phyloP scores from a whole-genome alignment of 1,140 invertebrate genomes.

The Drosophila melanica region DNA sequence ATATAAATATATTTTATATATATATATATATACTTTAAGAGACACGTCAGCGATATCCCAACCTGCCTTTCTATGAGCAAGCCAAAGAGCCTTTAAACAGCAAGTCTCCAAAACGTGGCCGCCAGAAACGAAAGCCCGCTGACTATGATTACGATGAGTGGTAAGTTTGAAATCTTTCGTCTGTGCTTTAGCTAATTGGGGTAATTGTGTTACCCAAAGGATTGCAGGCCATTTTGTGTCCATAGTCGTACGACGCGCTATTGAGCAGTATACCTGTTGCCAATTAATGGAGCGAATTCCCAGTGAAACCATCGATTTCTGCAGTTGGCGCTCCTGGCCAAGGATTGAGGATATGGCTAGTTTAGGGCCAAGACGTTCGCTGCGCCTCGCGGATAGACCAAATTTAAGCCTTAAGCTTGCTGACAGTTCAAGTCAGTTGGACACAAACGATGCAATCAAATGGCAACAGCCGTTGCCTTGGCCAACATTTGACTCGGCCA shows the following conservation, averaged over 20 bases:
- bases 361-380: conserved; percentile 20
- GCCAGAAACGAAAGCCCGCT: neutral
- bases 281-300: conserved; percentile 34
- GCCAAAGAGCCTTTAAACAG: conserved; percentile 9
- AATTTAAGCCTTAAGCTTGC: conserved; percentile 47
- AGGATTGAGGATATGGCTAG: neutral
- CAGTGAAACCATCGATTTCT: conserved; percentile 2
- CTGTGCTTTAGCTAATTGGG: conserved; percentile 14
- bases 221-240: conserved; percentile 42
- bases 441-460: conserved; percentile 58
- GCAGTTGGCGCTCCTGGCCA: conserved; percentile 39
- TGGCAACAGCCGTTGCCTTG: conserved; percentile 44
- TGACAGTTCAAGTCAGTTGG: conserved; percentile 19
- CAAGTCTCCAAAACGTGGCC: conserved; percentile 1
- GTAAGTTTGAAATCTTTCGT: neutral
- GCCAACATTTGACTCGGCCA: conserved; percentile 47
- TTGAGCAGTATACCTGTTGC: conserved; percentile 25
- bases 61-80: conserved; percentile 24
- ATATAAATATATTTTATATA: neutral
- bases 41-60: conserved; percentile 18
- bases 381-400: conserved; percentile 28
- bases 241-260: conserved; percentile 34
- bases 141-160: conserved; percentile 43
- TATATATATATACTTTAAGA: conserved; percentile 1
- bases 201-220: conserved; percentile 12